These are phyloP conservation scores for Pterocles burchelli DNA, from an alignment of 2,113 vertebrate species.

Conservation along the genomic window DNA sequence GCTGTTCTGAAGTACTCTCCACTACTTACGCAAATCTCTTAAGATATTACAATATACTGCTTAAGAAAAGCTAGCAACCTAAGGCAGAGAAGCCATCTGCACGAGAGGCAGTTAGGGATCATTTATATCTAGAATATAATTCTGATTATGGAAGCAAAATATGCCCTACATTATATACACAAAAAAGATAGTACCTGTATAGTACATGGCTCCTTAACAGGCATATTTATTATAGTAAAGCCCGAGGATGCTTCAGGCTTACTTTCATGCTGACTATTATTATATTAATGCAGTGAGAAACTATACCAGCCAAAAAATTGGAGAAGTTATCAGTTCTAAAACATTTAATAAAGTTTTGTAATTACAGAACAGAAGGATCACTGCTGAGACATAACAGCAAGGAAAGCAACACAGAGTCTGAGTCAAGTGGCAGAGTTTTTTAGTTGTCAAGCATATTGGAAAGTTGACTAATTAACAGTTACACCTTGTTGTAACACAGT, in stretches of 20 bases:
- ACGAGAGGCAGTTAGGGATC: neutral
- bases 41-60: neutral
- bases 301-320: neutral
- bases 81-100: neutral
- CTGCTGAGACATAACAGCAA: neutral
- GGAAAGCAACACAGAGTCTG: neutral
- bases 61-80: neutral
- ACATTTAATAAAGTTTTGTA: neutral
- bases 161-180: neutral
- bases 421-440: neutral
- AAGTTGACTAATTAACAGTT: neutral
- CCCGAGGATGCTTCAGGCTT: neutral
- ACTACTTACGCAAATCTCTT: neutral
- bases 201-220: neutral
- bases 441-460: neutral
- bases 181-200: neutral
- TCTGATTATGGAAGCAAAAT: neutral
- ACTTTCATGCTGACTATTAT: neutral
- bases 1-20: neutral
- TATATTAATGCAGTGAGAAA: neutral
- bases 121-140: neutral
- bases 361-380: neutral
- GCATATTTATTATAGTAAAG: neutral
- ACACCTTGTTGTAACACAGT: neutral
- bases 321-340: neutral